phyloP scores from a whole-genome alignment of 2,888 invertebrate species.

The Acronicta alni region DNA sequence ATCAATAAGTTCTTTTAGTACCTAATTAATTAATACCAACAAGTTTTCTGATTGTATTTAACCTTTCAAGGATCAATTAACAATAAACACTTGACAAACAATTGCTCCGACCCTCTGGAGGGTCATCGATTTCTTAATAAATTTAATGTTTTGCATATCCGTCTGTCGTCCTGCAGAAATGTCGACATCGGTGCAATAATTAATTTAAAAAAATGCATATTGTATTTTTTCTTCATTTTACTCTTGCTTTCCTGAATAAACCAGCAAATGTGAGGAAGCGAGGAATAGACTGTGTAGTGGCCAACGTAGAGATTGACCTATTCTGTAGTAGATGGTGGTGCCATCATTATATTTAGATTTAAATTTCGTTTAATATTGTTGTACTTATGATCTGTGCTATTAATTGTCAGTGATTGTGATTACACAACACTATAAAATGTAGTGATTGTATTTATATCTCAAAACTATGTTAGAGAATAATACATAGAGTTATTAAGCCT shows the following conservation, averaged over 20 bases:
- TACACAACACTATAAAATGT: slow-evolving; percentile 19
- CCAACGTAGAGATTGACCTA: slow-evolving; percentile 31
- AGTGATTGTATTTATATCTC: slow-evolving; percentile 19
- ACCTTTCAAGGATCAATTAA: no score
- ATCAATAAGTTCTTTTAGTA: no score
- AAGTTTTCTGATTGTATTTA: slow-evolving; percentile 15
- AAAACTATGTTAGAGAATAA: slow-evolving; percentile 11
- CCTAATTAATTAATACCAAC: no score
- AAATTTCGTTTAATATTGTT: slow-evolving; percentile 35
- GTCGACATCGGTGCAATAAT: not conserved
- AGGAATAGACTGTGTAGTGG: slow-evolving; percentile 36
- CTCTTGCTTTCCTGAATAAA: not conserved
- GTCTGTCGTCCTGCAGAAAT: no score
- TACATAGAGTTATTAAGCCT: slow-evolving; percentile 17
- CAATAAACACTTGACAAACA: no score
- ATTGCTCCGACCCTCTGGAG: no score
- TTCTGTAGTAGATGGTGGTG: slow-evolving; percentile 50
- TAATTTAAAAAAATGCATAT: no score
- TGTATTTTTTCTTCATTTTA: no score
- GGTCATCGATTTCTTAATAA: no score
- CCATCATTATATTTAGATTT: slow-evolving; percentile 48
- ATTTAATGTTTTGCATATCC: no score
- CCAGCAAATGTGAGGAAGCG: slow-evolving; percentile 30
- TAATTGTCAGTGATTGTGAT: slow-evolving; percentile 32
- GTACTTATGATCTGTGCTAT: slow-evolving; percentile 34